Conservation (phyloP, 1,140 invertebrate genomes). For the Ceratosolen fusciceps region DNA sequence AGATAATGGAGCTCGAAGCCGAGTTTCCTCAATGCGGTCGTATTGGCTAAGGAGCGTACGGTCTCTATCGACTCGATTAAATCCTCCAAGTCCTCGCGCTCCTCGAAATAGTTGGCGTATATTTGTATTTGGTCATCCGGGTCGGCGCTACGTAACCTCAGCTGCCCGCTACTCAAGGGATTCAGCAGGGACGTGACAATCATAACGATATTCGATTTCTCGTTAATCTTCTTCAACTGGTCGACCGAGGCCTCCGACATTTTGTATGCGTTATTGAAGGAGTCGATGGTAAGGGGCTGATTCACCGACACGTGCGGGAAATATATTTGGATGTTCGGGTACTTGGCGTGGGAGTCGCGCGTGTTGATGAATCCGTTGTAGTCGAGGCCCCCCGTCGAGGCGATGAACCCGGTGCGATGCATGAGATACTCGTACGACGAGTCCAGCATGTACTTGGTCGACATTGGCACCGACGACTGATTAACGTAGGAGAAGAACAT, state of each 20-base stretch:
- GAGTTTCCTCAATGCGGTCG: slow-evolving; percentile 58
- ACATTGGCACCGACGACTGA: slow-evolving; percentile 69
- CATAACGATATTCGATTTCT: slow-evolving; percentile 58
- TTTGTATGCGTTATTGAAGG: slow-evolving; percentile 41
- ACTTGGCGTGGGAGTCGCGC: slow-evolving; percentile 54
- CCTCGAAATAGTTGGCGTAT: slow-evolving; percentile 77
- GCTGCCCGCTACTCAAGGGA: slow-evolving; percentile 72
- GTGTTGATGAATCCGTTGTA: slow-evolving; percentile 59
- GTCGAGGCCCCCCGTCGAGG: slow-evolving; percentile 50
- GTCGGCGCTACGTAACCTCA: slow-evolving; percentile 74
- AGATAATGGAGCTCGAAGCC: slow-evolving; percentile 45
- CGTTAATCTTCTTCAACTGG: slow-evolving; percentile 51
- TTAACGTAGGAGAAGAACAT: slow-evolving; percentile 55
- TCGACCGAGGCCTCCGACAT: slow-evolving; percentile 48
- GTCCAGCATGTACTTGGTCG: slow-evolving; percentile 52
- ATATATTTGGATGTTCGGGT: slow-evolving; percentile 62
- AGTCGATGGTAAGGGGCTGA: slow-evolving; percentile 24
- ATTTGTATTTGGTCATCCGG: slow-evolving; percentile 79
- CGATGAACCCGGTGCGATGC: slow-evolving; percentile 51
- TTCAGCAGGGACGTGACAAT: slow-evolving; percentile 65
- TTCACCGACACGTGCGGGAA: slow-evolving; percentile 50
- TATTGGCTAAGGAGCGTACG: slow-evolving; percentile 50
- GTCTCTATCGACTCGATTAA: slow-evolving; percentile 56
- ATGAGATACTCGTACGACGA: slow-evolving; percentile 60
- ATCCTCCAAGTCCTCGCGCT: slow-evolving; percentile 69